Conservation (phyloP, 2,888 invertebrate species). For the Metellina segmentata region DNA sequence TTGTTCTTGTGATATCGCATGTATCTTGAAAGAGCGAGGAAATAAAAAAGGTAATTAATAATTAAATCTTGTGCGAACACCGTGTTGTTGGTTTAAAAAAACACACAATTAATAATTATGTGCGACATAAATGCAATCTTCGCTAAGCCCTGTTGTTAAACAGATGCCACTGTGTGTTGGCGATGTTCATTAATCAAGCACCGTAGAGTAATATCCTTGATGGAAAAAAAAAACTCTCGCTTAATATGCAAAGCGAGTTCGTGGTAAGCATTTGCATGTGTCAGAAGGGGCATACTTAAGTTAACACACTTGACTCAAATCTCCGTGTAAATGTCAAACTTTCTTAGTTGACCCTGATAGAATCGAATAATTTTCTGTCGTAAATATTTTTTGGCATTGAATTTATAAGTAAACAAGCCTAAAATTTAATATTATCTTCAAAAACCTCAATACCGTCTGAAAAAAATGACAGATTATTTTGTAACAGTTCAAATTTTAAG, state of each 20-base stretch:
- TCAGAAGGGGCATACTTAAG: too few relatives aligned
- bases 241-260: conserved; percentile 21
- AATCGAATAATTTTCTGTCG: too few relatives aligned
- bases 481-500: too few relatives aligned
- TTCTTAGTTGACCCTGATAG: too few relatives aligned
- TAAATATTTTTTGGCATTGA: too few relatives aligned
- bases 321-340: too few relatives aligned
- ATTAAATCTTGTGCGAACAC: conserved; percentile 30
- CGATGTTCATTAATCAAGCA: conserved; percentile 54
- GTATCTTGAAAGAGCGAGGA: not conserved
- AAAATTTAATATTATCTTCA: too few relatives aligned
- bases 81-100: conserved; percentile 22
- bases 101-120: conserved; percentile 65
- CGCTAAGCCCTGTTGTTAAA: conserved; percentile 50
- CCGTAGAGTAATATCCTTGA: not conserved
- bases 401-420: too few relatives aligned
- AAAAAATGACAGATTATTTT: too few relatives aligned
- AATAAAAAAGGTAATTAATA: conserved; percentile 49
- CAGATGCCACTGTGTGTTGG: conserved; percentile 43
- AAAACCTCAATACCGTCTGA: too few relatives aligned
- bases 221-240: conserved; percentile 8
- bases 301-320: too few relatives aligned
- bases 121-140: conserved; percentile 52
- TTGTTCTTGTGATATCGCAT: not conserved
- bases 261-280: conserved; percentile 11